phyloP scores from a whole-genome alignment of 1,140 invertebrate species.

The Drosophila ficusphila region DNA sequence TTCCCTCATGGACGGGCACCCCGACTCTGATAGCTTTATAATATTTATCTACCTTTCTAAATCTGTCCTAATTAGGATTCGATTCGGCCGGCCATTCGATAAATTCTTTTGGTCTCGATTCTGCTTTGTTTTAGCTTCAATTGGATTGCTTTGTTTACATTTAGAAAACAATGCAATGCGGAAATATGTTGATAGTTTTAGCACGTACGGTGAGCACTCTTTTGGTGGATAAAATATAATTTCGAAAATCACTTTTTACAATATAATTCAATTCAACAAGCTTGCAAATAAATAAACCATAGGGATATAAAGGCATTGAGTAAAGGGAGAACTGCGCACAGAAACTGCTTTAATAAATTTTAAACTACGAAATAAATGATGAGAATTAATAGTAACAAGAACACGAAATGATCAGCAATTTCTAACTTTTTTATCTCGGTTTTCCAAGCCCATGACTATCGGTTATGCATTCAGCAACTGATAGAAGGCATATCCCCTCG shows the following conservation, averaged over 20 bases:
- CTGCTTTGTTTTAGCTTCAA: slow-evolving; percentile 10
- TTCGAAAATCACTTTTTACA: too few relatives aligned
- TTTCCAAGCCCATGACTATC: not conserved
- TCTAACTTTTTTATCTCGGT: not conserved
- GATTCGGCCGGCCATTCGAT: slow-evolving; percentile 20
- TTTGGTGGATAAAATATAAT: not conserved
- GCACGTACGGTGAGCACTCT: not conserved
- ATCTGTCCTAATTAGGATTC: slow-evolving; percentile 57
- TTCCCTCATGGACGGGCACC: slow-evolving; percentile 20
- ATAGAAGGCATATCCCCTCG: not conserved
- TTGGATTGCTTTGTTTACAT: slow-evolving; percentile 8
- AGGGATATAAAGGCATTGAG: too few relatives aligned
- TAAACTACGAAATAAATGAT: not conserved
- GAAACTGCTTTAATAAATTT: not conserved
- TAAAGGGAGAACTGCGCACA: too few relatives aligned
- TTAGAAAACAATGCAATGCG: not conserved
- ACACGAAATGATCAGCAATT: not conserved
- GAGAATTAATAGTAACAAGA: not conserved
- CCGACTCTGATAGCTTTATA: slow-evolving; percentile 26
- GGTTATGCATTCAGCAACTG: slow-evolving; percentile 11
- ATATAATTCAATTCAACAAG: not conserved
- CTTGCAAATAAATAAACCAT: too few relatives aligned
- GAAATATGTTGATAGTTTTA: not conserved
- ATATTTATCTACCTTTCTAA: slow-evolving; percentile 60
- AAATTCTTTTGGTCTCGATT: slow-evolving; percentile 10